Base-by-base conservation (phyloP, 2,113 vertebrate genomes). In the Archocentrus centrarchus region DNA sequence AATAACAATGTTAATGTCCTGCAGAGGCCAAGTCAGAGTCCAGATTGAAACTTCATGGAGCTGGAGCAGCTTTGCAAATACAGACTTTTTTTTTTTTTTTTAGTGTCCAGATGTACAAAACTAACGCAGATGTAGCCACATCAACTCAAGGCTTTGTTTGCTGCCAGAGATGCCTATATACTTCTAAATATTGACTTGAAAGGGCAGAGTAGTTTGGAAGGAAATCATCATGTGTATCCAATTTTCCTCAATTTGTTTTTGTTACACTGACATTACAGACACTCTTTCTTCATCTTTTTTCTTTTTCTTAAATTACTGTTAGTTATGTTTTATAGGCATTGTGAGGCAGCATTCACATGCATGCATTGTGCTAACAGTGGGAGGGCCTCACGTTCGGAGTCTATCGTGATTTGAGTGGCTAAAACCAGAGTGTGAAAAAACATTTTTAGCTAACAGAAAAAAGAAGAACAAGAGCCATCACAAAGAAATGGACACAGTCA, bases 71-170 rank as follows among this genome's bases (percentile, higher is more conserved):
- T 66, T 83, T 64, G n/a, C 86, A 68, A 47, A 59, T 63, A 41
- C 59, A 70, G 41, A 32, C 41, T 1, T 24, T 0, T 44, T 64
- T 55, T 27, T 27, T 30, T 30, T 57, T 70, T 30, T 20, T 22
- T 32, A 53, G 66, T 73, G 66, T 73, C 66, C 66, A 73, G 66
- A n/a, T 73, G 47, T 73, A 73, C 47, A 73, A 73, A 53, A 53
- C 27, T 32, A 73, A 73, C 53, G 66, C 66, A 73, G 44, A 53
- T 32, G 27, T 32, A 73, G 44, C 44, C 44, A 53, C 24, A 73
- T 70, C 44, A 70, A 53, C 24, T 70, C 66, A 70, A 70, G 24
- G 44, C 66, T 53, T 70, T 5, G 10, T 70, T 70, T 70, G 44
- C 44, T 73, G 50, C 66, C 66, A 53, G 44, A 73, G 27, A 53